Base-by-base conservation (phyloP, 2,888 invertebrate species). In the Drosophila melanosoma region DNA sequence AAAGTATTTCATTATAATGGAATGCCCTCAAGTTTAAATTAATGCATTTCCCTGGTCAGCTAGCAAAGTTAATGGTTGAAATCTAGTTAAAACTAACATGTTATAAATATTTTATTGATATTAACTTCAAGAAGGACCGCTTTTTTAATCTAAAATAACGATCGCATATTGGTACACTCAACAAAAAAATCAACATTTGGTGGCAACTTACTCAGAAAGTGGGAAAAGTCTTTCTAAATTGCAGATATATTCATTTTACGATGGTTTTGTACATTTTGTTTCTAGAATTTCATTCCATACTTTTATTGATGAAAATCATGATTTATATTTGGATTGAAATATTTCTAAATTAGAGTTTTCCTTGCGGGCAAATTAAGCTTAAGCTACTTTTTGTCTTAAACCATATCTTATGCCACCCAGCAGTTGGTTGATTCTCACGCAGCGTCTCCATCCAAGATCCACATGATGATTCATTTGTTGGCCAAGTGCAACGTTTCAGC, bases 341-440 rank as follows among this genome's bases (percentile, higher is more conserved):
- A 15, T 29, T 40, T 40, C 12, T 7, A 42, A 57, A 32, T 32
- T 15, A 23, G 6, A 57, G 10, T 10, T 20, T 23, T 57, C 1
- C 20, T 20, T 32, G 12, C 5, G n/a, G 12, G 29, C 56, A 29
- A 20, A 3, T 15, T 10, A 40, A 32, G 29, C 38, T 40, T 12
- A 49, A 29, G 54, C 35, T 20, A 32, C 36, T 58, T 45, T 17
- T 12, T 36, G 23, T 40, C 32, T 45, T 51, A 32, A 36, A 15
- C 20, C 51, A 26, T 36, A n/a, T 40, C 23, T 23, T 51, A 40
- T 68, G 74, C 79, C 80, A 80, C 79, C 79, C 80, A 57, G 64
- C 79, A 77, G 81, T 69, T 77, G 79, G 40, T 69, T 20, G 49
- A 66, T 71, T 80, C 79, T 81, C 79, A 80, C 81, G 81, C 79